A percentile compares a stretch with the other conserved stretches of the same genome.
Conservation (phyloP, 1,140 invertebrate species). For the Saxidomus purpurata region DNA sequence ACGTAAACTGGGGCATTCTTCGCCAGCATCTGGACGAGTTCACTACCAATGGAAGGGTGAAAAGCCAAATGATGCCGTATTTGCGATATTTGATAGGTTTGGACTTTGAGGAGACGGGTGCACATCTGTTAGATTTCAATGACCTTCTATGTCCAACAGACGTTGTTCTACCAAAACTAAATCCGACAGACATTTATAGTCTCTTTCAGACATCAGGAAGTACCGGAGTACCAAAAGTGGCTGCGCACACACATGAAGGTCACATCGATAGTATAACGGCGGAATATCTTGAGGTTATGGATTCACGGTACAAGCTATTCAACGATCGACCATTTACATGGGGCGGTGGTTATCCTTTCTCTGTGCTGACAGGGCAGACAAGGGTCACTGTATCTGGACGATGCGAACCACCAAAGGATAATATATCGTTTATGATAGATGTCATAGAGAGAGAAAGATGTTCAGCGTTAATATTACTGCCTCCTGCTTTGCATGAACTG, state of each 20-base stretch:
- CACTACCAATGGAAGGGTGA: not conserved
- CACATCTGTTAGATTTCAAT: not conserved
- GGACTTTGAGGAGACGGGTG: not conserved
- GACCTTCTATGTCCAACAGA: not conserved
- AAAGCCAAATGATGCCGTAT: not conserved
- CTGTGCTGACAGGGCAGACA: not conserved
- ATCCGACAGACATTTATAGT: not conserved
- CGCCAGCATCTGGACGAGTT: not conserved
- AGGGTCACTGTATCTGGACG: constrained; percentile 7
- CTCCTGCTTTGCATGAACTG: not conserved
- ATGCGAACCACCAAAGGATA: not conserved
- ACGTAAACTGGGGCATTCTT: constrained; percentile 20
- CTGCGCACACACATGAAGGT: not conserved
- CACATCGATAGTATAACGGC: no score
- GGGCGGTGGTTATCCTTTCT: not conserved
- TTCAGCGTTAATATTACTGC: not conserved
- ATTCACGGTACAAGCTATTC: not conserved
- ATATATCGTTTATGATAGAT: no score
- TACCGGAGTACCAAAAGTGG: constrained; percentile 34
- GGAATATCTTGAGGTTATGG: not conserved
- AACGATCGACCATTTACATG: constrained; percentile 28
- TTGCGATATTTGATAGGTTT: not conserved
- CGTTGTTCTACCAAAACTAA: not conserved
- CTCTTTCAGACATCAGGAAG: constrained; percentile 34
- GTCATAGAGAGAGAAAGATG: no score